These are phyloP conservation scores for Falco novaeseelandiae DNA, from an alignment of 2,797 vertebrate genomes.

Conservation along the genomic window DNA sequence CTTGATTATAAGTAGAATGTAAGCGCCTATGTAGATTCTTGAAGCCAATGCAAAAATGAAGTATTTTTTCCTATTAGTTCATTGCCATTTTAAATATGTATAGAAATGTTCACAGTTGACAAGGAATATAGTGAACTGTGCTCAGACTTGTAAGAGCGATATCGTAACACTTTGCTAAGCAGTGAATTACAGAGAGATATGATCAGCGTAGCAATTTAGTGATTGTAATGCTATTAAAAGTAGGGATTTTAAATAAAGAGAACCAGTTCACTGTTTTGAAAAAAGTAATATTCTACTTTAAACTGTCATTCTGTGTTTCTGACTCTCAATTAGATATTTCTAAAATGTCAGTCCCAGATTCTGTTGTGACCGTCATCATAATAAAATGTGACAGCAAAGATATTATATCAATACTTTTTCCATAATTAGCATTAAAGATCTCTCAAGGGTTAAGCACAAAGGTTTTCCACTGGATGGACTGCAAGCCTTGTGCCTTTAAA, in stretches of 20 bases:
- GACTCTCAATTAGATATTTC: conserved; percentile 81
- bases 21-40: neutral
- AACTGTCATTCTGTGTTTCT: conserved; percentile 79
- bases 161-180: neutral
- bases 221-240: conserved; percentile 65
- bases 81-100: neutral
- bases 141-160: conserved; percentile 43
- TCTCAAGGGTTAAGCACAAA: conserved; percentile 85
- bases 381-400: conserved; percentile 90
- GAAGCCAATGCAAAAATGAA: neutral
- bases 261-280: conserved; percentile 70
- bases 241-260: conserved; percentile 66
- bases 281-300: conserved; percentile 76
- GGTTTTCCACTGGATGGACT: conserved; percentile 73
- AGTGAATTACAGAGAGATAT: conserved; percentile 22
- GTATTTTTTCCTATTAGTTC: neutral
- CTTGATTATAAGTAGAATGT: neutral
- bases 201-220: conserved; percentile 50
- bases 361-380: conserved; percentile 78
- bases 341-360: conserved; percentile 76
- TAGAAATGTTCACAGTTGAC: neutral
- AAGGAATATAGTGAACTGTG: conserved; percentile 23
- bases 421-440: conserved; percentile 92
- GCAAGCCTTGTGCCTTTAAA: conserved; percentile 79
- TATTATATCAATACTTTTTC: conserved; percentile 91